These are phyloP conservation scores for Apteryx owenii DNA, from an alignment of 2,113 vertebrate genomes.

Conservation along the genomic window DNA sequence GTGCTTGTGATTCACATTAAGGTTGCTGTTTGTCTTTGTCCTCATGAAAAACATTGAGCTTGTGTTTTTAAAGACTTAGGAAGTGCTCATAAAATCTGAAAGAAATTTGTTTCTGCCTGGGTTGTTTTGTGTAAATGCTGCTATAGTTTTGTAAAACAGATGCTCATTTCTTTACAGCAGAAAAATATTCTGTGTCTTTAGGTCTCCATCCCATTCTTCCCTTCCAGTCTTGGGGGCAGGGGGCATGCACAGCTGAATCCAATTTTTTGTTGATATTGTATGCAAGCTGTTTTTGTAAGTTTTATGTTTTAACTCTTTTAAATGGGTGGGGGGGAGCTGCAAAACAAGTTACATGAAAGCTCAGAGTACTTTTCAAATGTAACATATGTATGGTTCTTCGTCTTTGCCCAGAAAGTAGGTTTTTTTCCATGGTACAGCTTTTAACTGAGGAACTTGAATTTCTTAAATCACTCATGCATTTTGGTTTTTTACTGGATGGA, in stretches of 20 bases:
- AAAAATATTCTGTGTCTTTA: not conserved
- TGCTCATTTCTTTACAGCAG: not conserved
- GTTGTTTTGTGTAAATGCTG: not conserved
- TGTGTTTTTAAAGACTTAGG: not conserved
- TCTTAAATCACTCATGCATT: not conserved
- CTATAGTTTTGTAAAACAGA: not conserved
- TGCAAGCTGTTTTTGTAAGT: not conserved
- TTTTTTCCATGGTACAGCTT: not conserved
- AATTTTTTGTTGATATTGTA: not conserved
- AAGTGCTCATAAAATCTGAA: not conserved
- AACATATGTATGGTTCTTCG: not conserved
- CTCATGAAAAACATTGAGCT: not conserved
- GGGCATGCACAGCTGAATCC: not conserved
- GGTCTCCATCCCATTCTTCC: not conserved
- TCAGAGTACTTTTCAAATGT: not conserved
- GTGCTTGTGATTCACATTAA: not conserved
- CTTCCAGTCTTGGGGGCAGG: not conserved
- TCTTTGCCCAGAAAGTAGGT: not conserved
- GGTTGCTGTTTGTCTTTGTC: not conserved
- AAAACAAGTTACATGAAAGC: not conserved
- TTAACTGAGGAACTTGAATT: not conserved
- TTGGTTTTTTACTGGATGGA: not conserved
- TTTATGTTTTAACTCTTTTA: not conserved
- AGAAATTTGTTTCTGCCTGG: not conserved
- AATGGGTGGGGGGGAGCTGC: rapidly evolving